phyloP scores from a whole-genome alignment of 2,113 vertebrate species.

The Pygoscelis antarcticus region DNA sequence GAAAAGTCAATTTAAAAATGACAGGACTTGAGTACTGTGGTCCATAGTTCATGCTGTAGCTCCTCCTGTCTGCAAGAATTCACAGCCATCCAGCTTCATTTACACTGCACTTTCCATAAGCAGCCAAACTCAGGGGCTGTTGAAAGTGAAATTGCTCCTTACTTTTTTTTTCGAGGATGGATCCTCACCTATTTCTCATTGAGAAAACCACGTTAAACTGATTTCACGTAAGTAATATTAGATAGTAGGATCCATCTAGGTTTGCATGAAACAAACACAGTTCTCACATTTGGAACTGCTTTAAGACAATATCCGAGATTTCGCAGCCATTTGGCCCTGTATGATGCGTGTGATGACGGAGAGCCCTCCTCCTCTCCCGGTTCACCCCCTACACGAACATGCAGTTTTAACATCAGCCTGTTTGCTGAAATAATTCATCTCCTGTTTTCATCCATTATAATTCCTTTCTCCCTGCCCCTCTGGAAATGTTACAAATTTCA shows the following conservation, averaged over 20 bases:
- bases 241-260: not conserved
- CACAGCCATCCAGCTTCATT: not conserved
- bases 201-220: not conserved
- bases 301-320: not conserved
- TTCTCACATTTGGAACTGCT: slow-evolving; percentile 42
- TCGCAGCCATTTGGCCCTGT: not conserved
- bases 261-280: not conserved
- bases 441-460: not conserved
- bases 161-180: not conserved
- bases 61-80: slow-evolving; percentile 17
- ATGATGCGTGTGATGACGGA: not conserved
- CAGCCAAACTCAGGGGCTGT: not conserved
- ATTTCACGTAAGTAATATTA: slow-evolving; percentile 1
- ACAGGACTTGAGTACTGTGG: slow-evolving; percentile 11
- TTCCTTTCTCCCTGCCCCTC: not conserved
- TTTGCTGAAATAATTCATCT: slow-evolving; percentile 33
- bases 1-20: slow-evolving; percentile 73
- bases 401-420: not conserved
- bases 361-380: not conserved
- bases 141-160: not conserved
- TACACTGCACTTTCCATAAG: slow-evolving; percentile 18
- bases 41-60: slow-evolving; percentile 8
- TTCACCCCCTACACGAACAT: not conserved
- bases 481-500: not conserved
- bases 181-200: not conserved